A percentile compares a stretch with the other conserved stretches of the same genome.
Conservation (phyloP, 2,888 invertebrate species). For the Notocelia uddmanniana region DNA sequence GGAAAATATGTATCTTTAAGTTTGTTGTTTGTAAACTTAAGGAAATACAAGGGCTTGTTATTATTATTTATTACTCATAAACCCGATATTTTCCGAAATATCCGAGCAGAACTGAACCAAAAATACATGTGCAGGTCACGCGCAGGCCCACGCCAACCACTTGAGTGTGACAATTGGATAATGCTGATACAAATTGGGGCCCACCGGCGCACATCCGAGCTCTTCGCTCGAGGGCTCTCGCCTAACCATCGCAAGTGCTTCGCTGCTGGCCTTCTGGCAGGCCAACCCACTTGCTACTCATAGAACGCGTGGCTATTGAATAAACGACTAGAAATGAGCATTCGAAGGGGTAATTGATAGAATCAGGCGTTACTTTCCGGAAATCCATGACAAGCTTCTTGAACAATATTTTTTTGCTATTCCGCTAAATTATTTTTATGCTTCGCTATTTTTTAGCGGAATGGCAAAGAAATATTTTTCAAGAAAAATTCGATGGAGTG, state of each 20-base stretch:
- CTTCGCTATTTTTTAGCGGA: too few species aligned
- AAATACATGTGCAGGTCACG: constrained; percentile 77
- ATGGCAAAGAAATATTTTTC: too few species aligned
- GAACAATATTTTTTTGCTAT: too few species aligned
- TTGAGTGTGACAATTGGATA: constrained; percentile 82
- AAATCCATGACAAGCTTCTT: too few species aligned
- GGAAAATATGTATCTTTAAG: too few species aligned
- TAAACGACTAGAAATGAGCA: constrained; percentile 8
- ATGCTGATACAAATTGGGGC: constrained; percentile 78
- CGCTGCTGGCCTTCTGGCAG: constrained; percentile 73
- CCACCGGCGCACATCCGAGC: constrained; percentile 75
- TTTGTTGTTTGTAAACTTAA: too few species aligned
- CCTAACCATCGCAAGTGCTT: constrained; percentile 50
- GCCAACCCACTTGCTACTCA: constrained; percentile 47
- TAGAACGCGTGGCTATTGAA: constrained; percentile 34
- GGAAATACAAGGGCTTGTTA: too few species aligned
- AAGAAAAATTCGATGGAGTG: too few species aligned
- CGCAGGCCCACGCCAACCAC: constrained; percentile 83
- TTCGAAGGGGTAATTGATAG: too few species aligned
- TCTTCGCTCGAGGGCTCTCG: constrained; percentile 74
- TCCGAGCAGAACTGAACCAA: constrained; percentile 50
- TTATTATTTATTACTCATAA: too few species aligned
- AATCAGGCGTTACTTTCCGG: too few species aligned
- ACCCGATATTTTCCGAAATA: neutral
- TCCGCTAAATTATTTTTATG: too few species aligned